Percentiles rank a stretch among this genome's conserved stretches.
phyloP scores from a whole-genome alignment of 2,113 vertebrate species.

The Grallaria varia region DNA sequence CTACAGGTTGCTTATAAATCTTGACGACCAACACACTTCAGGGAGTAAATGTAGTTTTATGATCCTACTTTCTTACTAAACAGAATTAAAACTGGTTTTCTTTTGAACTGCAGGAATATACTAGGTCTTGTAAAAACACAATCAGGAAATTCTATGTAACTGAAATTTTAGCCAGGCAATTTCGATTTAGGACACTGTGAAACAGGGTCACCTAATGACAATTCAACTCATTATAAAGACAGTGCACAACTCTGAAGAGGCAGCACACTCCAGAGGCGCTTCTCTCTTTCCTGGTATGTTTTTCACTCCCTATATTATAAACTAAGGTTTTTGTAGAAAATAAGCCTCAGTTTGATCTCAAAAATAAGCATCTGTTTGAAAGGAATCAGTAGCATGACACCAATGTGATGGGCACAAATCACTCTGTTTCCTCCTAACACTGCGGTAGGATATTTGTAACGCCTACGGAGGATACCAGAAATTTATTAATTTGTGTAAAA shows the following conservation, averaged over 20 bases:
- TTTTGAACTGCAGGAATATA: neutral
- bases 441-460: neutral
- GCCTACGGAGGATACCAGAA: neutral
- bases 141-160: neutral
- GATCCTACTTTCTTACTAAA: neutral
- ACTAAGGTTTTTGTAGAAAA: neutral
- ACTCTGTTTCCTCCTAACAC: neutral
- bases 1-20: neutral
- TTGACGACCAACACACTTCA: neutral
- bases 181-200: neutral
- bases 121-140: neutral
- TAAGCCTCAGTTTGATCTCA: neutral
- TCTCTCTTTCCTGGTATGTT: neutral
- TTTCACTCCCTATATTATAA: neutral
- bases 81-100: neutral
- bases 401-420: neutral
- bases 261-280: neutral
- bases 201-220: neutral
- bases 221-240: neutral
- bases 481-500: neutral
- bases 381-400: neutral
- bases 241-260: neutral
- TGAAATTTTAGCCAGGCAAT: neutral
- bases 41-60: neutral
- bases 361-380: neutral